phyloP scores from a whole-genome alignment of 2,113 vertebrate genomes.

The Zapornia atra region DNA sequence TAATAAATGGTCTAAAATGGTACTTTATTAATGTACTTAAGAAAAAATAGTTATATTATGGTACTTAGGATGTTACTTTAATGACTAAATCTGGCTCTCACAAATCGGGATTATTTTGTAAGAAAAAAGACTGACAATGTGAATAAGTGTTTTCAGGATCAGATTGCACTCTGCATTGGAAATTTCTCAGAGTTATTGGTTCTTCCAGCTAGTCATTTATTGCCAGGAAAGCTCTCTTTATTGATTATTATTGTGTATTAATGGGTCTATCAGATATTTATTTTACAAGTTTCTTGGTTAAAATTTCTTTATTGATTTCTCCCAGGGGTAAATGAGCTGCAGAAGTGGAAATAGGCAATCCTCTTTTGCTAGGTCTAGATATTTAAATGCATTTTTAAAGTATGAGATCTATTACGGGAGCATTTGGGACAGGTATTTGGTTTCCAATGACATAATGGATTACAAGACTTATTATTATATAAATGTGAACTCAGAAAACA shows the following conservation, averaged over 20 bases:
- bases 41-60: not conserved
- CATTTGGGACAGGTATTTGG: not conserved
- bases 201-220: not conserved
- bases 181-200: conserved; percentile 2
- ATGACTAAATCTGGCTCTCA: not conserved
- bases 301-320: not conserved
- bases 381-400: not conserved
- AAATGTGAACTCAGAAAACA: not conserved
- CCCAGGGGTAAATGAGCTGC: not conserved
- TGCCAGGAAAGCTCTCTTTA: not conserved
- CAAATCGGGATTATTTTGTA: not conserved
- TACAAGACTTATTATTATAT: not conserved
- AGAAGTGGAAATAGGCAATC: not conserved
- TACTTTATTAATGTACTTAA: not conserved
- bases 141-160: conserved; percentile 10
- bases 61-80: not conserved
- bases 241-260: conserved; percentile 25
- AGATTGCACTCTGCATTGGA: not conserved
- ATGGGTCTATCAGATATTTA: not conserved
- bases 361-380: not conserved
- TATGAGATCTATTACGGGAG: not conserved
- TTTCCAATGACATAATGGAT: not conserved
- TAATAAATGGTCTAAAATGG: not conserved
- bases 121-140: not conserved
- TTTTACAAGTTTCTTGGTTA: not conserved